Base-by-base conservation (phyloP, 2,797 vertebrate species). In the Rhinichthys osculus region DNA sequence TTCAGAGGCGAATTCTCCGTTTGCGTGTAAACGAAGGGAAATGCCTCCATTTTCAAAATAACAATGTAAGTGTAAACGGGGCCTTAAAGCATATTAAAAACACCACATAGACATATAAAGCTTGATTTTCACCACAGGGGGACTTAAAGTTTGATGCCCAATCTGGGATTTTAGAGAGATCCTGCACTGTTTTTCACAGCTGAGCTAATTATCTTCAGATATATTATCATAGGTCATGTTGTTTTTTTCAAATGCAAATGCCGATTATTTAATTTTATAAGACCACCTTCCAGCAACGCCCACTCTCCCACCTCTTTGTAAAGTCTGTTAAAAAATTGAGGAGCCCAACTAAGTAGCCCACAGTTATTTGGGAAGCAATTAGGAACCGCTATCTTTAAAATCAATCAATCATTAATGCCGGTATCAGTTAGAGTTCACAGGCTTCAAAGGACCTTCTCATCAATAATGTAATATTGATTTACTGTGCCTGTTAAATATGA, bases 401-500 rank as follows among this genome's bases (percentile, higher is more conserved):
- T 7, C 23, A 17, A 78, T 78, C 54, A 62, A 62, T 78, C 8
- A 62, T 78, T 78, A 62, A 78, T 62, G 76, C 76, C 42, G 76
- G 33, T 78, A 78, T 38, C 38, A 19, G 76, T 78, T 42, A 17
- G 54, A 42, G 14, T 44, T 62, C 38, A 40, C 76, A 27, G 77
- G 77, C 77, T 78, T 78, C 77, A 78, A 78, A 78, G 23, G 38
- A 62, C 16, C 38, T 78, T 42, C 23, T 78, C 38, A 78, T 78
- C 16, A 78, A 78, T 78, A 62, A 78, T 78, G 57, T 10, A 62
- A 27, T 27, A 42, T 19, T 27, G 19, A 70, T 70, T 23, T 40
- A 38, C 7, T 78, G 21, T 17, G 52, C 21, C 21, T 78, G 52
- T n/a, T 78, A 27, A 78, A 7, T 40, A 40, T n/a, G 35, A 40